Base-by-base conservation (phyloP, 2,797 vertebrate genomes). In the Microchirus variegatus region DNA sequence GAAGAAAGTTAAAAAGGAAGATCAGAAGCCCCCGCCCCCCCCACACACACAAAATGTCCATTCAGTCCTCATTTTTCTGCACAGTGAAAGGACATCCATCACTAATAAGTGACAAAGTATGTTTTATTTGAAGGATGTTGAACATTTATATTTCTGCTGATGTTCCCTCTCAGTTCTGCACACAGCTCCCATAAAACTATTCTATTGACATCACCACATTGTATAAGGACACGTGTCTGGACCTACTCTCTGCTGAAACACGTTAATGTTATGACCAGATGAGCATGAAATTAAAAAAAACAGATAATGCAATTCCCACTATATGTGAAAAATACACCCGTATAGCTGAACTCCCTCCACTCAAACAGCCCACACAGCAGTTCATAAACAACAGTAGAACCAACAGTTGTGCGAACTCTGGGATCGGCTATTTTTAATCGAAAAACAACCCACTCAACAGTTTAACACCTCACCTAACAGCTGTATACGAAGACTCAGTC, bases 361-460 rank as follows among this genome's bases (percentile, higher is more conserved):
- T 59, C 63, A 41, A 75, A 64, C 73, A 53, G 69, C 78, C 84
- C 72, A 84, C 78, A 87, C 85, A 77, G 85, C 72, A 69, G 47
- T 71, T 80, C 62, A 73, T 16, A 78, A 75, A 53, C 60, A 2
- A 53, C 19, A 5, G 56, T 50, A n/a, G 71, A 85, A 70, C 63
- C 52, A 63, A 80, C 66, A 57, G 67, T 19, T n/a, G 10, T 81
- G n/a, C n/a, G 64, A 84, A 74, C 70, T 77, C 16, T 10, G 53
- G 64, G 68, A 44, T 61, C 11, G 45, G 37, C 60, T 53, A 3
- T 38, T 54, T 42, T 59, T 49, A 72, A 81, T 50, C 55, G 43
- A 22, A 22, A 66, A 81, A 65, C 67, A 67, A 65, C 80, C 81
- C 66, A 77, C 78, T 80, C 75, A 41, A 68, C 43, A 18, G 59